Evolutionary conservation across 2,797 vertebrate species (phyloP).

Genomic region (Molossus alvarezi): DNA sequence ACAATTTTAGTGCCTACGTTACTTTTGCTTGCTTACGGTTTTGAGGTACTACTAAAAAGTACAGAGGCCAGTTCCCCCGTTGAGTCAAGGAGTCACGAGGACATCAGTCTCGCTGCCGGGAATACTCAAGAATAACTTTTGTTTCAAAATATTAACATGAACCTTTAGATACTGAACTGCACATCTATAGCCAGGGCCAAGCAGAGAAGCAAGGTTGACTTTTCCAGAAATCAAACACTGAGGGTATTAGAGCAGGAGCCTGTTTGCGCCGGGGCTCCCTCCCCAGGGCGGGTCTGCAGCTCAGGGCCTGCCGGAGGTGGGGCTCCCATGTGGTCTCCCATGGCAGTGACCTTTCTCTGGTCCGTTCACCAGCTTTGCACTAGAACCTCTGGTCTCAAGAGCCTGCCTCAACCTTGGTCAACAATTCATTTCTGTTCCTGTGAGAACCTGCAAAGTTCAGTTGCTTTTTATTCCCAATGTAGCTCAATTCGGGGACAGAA

Average conservation of each 20-base stretch:
- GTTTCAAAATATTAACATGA: background rate
- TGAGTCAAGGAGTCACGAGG: background rate
- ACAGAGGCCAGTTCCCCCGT: background rate
- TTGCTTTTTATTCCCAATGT: background rate
- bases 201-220: slow-evolving; percentile 20
- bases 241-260: background rate
- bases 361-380: fast-evolving
- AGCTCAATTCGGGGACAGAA: slow-evolving; percentile 65
- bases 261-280: background rate
- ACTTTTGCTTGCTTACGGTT: background rate
- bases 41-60: background rate
- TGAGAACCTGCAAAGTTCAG: background rate
- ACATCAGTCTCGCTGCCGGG: background rate
- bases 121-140: background rate
- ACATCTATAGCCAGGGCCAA: background rate
- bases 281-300: slow-evolving; percentile 35
- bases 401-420: slow-evolving; percentile 44
- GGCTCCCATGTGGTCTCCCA: slow-evolving; percentile 59
- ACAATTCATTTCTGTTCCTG: slow-evolving; percentile 62
- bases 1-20: background rate
- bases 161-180: background rate
- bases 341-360: slow-evolving; percentile 73
- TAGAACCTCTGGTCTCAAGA: slow-evolving; percentile 30
- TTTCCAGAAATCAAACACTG: slow-evolving; percentile 66
- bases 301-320: background rate